Evolutionary conservation across 2,113 vertebrate species (phyloP).

Genomic region (Osmerus mordax): DNA sequence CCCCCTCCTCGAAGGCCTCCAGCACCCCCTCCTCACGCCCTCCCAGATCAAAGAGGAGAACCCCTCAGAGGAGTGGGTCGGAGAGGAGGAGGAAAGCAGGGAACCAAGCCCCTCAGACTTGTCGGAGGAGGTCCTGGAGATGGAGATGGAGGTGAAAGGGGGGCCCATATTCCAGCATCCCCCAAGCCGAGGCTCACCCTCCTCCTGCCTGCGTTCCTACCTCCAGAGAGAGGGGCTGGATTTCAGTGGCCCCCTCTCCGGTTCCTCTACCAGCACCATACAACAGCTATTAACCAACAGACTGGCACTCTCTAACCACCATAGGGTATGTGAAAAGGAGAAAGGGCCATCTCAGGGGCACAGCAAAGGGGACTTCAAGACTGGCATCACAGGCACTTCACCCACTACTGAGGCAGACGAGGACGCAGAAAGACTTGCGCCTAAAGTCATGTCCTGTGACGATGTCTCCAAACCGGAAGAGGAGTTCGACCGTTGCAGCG

Average conservation of each 20-base stretch:
- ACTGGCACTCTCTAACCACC: constrained; percentile 76
- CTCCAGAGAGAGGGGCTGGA: constrained; percentile 81
- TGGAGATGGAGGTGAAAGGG: constrained; percentile 79
- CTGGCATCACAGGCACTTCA: constrained; percentile 71
- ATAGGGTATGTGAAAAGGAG: constrained; percentile 55
- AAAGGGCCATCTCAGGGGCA: constrained; percentile 82
- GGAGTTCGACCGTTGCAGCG: constrained; percentile 86
- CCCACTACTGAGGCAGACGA: constrained; percentile 73
- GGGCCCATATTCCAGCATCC: constrained; percentile 79
- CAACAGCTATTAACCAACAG: constrained; percentile 85
- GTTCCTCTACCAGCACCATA: constrained; percentile 55
- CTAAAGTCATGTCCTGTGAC: constrained; percentile 79
- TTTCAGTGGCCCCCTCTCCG: constrained; percentile 57
- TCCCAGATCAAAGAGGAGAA: constrained; percentile 86
- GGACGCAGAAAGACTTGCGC: constrained; percentile 73
- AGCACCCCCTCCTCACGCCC: constrained; percentile 67
- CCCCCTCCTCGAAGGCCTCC: constrained; percentile 73
- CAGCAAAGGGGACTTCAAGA: constrained; percentile 80
- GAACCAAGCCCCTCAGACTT: constrained; percentile 80
- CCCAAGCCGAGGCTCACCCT: constrained; percentile 65
- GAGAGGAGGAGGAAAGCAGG: constrained; percentile 26
- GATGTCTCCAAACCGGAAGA: constrained; percentile 80
- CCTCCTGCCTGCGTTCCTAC: constrained; percentile 84
- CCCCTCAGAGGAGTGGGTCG: constrained; percentile 52
- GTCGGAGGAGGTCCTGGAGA: constrained; percentile 82